Evolutionary conservation across 2,888 invertebrate genomes (phyloP).

Genomic region (Dicyrtomina minuta): DNA sequence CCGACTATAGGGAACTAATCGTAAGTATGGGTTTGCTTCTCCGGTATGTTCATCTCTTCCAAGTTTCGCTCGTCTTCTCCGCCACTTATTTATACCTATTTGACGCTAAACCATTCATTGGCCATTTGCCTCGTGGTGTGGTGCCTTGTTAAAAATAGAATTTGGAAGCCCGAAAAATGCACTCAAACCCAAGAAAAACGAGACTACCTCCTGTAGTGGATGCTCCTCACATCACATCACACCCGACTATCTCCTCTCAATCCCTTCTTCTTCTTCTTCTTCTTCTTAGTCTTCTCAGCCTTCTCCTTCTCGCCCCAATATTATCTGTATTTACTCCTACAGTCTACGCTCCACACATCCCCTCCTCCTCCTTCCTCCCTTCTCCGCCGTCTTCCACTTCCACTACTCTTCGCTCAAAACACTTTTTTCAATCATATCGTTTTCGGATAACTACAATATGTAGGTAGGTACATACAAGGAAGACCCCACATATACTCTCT

Average conservation of each 20-base stretch:
- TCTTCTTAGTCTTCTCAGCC: background rate
- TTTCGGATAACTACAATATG: constrained; percentile 5
- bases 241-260: constrained; percentile 8
- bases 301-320: background rate
- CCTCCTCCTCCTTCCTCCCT: background rate
- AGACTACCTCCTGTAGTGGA: constrained; percentile 21
- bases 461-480: background rate
- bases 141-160: constrained; percentile 41
- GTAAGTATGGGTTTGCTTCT: no score
- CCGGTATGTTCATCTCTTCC: no score
- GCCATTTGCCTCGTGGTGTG: constrained; percentile 51
- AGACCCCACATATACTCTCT: background rate
- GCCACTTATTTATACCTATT: constrained; percentile 42
- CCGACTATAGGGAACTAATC: no score
- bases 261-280: constrained; percentile 8
- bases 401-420: constrained; percentile 1
- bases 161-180: constrained; percentile 39
- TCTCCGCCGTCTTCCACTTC: background rate
- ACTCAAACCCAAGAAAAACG: constrained; percentile 32
- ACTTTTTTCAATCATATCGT: background rate
- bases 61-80: constrained; percentile 11
- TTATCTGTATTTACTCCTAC: background rate
- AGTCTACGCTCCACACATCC: background rate
- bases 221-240: constrained; percentile 6
- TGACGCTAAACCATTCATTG: constrained; percentile 47